Evolutionary conservation across 2,888 invertebrate species (phyloP), one percentile per base, ranked within the genome.

Genomic region (Xanthia icteritia): DNA sequence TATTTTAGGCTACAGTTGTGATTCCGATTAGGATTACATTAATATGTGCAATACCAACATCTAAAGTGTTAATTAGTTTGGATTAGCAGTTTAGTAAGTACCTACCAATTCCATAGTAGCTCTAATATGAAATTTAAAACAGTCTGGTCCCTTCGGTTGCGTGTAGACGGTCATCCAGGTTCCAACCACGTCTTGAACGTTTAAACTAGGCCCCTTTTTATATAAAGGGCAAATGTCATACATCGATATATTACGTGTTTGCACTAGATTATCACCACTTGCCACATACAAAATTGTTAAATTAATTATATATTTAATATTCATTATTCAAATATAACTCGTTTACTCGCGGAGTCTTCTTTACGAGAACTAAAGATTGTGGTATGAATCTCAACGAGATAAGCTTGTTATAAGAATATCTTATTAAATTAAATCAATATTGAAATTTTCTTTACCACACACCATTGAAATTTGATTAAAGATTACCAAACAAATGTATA

Each of bases 121-220:
- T 84, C 88, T 88, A 42, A 92, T 82, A 71, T 86, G 80, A 74
- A 92, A 86, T 69, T 86, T 90, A 73, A 92, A 92, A 76, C 92
- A 92, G 36, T 89, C 87, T 8, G 90, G 76, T 36, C 87, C 65
- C 66, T 86, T 89, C 6, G 92, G 92, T 64, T 91, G 91, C 4
- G 90, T 89, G 73, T 91, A 92, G 27, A 91, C 91, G 0, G 91
- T 89, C 84, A 92, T 87, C 92, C 92, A 92, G 51, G 79, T 88
- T 17, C 92, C 92, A 39, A 92, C 89, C 58, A 92, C 81, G 48
- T 91, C 89, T 23, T 76, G 74, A 23, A 89, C 81, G 54, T 90
- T 85, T 39, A 92, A 64, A 74, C 17, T 76, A 11, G 79, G 79
- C 0, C 86, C 88, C 68, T 84, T 85, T 81, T 82, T 90, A 76